Evolutionary conservation across 2,797 vertebrate genomes (phyloP).

Genomic region (Crocidura indochinensis): DNA sequence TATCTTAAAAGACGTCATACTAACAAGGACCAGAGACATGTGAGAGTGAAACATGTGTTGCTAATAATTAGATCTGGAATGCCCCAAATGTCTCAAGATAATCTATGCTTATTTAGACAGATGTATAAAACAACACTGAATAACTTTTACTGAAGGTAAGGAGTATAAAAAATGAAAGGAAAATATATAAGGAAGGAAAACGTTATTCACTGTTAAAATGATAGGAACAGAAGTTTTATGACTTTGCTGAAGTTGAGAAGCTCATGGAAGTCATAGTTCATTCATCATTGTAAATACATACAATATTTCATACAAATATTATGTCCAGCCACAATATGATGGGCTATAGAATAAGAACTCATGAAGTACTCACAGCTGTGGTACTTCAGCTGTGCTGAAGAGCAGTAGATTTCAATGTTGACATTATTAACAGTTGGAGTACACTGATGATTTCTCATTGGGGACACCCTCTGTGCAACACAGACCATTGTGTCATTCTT

Average conservation of each 20-base stretch:
- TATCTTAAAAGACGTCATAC: not conserved
- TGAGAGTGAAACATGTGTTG: not conserved
- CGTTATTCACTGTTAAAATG: not conserved
- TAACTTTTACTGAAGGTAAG: constrained; percentile 14
- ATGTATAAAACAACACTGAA: constrained; percentile 8
- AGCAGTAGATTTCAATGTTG: not conserved
- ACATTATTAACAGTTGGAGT: not conserved
- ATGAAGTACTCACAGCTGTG: not conserved
- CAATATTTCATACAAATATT: constrained; percentile 12
- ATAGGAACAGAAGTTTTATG: constrained; percentile 34
- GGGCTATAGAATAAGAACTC: not conserved
- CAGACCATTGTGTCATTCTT: not conserved
- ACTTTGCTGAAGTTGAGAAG: constrained; percentile 32
- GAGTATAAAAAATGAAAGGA: no score
- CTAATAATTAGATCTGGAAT: constrained; percentile 3
- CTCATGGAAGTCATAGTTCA: not conserved
- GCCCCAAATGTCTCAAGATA: not conserved
- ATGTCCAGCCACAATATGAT: not conserved
- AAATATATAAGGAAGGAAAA: not conserved
- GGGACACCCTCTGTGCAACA: no score
- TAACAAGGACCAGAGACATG: not conserved
- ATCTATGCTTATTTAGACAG: not conserved
- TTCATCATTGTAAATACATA: not conserved
- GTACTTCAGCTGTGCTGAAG: not conserved
- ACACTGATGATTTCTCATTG: not conserved